These are phyloP conservation scores for Emberiza fucata DNA, from an alignment of 2,113 vertebrate genomes.

Conservation along the genomic window DNA sequence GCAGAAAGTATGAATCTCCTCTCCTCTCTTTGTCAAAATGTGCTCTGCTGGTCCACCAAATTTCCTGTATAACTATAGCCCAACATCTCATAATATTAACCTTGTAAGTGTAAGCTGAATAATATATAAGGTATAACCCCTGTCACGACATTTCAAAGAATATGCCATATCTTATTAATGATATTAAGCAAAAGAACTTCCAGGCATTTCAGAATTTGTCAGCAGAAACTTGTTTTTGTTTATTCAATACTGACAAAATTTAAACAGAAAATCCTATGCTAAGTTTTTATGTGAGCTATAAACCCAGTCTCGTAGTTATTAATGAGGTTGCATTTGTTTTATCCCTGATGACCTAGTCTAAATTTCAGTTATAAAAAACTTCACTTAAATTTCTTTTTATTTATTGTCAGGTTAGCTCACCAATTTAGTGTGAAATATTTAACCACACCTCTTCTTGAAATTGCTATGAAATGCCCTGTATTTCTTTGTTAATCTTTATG, in stretches of 20 bases:
- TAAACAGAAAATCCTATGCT: not conserved
- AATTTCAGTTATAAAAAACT: not conserved
- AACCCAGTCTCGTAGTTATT: not conserved
- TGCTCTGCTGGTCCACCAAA: not conserved
- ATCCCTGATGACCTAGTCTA: not conserved
- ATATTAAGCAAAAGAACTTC: not conserved
- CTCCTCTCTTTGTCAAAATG: not conserved
- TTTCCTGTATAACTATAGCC: not conserved
- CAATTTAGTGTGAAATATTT: not conserved
- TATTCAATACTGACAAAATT: not conserved
- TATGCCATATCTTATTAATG: not conserved
- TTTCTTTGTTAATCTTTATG: not conserved
- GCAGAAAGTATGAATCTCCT: not conserved
- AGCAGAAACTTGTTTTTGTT: not conserved
- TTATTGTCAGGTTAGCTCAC: not conserved
- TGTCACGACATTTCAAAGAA: not conserved
- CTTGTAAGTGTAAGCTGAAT: not conserved
- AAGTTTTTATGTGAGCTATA: not conserved
- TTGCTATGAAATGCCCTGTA: not conserved
- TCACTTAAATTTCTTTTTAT: not conserved
- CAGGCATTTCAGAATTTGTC: not conserved
- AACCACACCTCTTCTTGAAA: not conserved
- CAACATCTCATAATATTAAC: not conserved
- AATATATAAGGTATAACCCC: not conserved
- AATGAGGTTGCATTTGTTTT: not conserved